Conservation (phyloP, 2,797 vertebrate species). For the Spheniscus humboldti region DNA sequence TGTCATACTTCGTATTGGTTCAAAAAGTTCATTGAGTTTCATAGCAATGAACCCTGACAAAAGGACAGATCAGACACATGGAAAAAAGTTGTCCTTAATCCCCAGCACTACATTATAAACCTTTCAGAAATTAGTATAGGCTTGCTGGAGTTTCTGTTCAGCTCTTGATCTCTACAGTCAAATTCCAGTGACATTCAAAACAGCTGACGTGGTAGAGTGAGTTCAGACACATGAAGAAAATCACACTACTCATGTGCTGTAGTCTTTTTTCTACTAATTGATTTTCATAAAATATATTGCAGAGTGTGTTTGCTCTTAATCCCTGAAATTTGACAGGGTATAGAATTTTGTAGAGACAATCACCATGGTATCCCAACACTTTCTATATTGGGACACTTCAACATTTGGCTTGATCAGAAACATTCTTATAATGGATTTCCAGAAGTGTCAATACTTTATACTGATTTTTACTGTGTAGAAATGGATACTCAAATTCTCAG, state of each 20-base stretch:
- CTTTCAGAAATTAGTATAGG: not conserved
- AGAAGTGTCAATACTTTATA: not conserved
- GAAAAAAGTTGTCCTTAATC: not conserved
- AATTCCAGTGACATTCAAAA: not conserved
- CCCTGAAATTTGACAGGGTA: not conserved
- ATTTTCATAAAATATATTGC: not conserved
- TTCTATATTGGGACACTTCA: constrained; percentile 17
- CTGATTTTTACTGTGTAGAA: not conserved
- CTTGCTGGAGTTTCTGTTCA: not conserved
- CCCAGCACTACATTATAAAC: not conserved
- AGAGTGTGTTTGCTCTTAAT: not conserved
- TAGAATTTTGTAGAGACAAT: constrained; percentile 39
- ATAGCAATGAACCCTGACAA: not conserved
- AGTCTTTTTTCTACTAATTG: not conserved
- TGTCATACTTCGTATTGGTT: not conserved
- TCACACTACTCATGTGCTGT: not conserved
- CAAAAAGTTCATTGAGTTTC: not conserved
- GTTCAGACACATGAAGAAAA: not conserved
- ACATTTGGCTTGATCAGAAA: constrained; percentile 22
- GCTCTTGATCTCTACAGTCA: not conserved
- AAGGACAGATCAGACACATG: not conserved
- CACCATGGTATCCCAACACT: constrained; percentile 18
- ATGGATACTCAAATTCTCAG: not conserved
- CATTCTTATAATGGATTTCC: not conserved
- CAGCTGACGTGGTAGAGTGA: not conserved